Base-by-base conservation (phyloP, 64 coral and sea anemone genomes). In the Astreopora myriophthalma region DNA sequence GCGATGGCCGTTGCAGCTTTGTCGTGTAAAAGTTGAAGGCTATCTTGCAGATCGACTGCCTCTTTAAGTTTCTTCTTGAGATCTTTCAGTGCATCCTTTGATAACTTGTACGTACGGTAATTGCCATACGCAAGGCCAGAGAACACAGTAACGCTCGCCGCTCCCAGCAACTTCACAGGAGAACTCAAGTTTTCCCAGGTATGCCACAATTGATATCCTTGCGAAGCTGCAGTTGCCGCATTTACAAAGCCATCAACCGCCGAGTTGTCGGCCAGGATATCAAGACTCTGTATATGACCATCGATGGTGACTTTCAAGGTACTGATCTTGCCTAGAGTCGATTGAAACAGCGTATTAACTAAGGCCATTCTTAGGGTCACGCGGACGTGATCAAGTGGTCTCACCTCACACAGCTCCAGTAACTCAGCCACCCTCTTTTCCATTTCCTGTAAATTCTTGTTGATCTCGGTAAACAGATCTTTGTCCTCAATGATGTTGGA, bases 201-300 rank as follows among this genome's bases (percentile, higher is more conserved):
- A 32, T 88, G 70, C 84, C 85, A 96, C 13, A 92, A 36, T 64
- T 96, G 94, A 52, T 52, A 92, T 37, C 58, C 94, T 73, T 96
- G 89, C 12, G 84, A 74, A 5, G 8, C 73, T 2, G 94, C 94
- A 0, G 89, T 92, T 3, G 48, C 10, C 1, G 66, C 5, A 70
- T 96, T 96, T 2, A 88, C 85, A 6, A 61, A 34, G 22, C 89
- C 76, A 76, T 96, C 89, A 7, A 96, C 34, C 9, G 69, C 89
- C 11, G 75, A 34, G 69, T 92, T 72, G 67, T 96, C 89, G 5
- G 84, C 89, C 8, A 74, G 33, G 13, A 96, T 75, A 67, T 96
- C 94, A 42, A 96, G 89, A 46, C 85, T 68, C 76, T 96, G 84
- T 74, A 96, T 92, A 22, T 92, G 75, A 30, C 94, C 94, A 37